Base-by-base conservation (phyloP, 64 coral and sea anemone genomes). In the Catalaphyllia jardinei region DNA sequence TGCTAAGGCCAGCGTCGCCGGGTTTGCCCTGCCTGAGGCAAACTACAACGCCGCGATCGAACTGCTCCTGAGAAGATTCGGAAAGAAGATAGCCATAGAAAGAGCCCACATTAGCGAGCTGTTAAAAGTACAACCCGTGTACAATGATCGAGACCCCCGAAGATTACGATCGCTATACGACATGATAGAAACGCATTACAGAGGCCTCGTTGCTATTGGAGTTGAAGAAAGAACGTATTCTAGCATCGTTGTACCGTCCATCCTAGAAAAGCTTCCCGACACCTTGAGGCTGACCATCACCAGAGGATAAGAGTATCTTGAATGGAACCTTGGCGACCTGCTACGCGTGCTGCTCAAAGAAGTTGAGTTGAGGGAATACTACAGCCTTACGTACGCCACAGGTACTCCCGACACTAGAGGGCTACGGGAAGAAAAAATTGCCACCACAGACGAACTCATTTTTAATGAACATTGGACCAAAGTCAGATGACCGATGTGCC, bases 291-390 rank as follows among this genome's bases (percentile, higher is more conserved):
- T 93, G 63, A 88, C 85, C 1, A 93, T 93, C 31, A 88, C 84
- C 20, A 52, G 91, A 72, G 91, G 91, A 15, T 24, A 62, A 42
- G 69, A 67, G 33, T 87, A 86, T 51, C 18, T 42, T 31, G 35
- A 74, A n/a, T 92, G 90, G 90, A 20, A 17, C 10, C 46, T 92
- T 30, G 82, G 74, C 22, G 90, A 92, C 52, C 29, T 92, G 31
- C 8, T 79, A 71, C 42, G 67, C 67, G 67, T 52, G 22, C 73
- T 92, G 51, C 52, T 69, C 17, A 73, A 22, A n/a, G 82, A 92
- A 65, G 59, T 92, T 22, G 90, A 92, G 60, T 82, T 92, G 55
- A 65, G 73, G 39, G 90, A 92, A 42, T 82, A 92, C 19, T 71
- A 92, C 13, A 27, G 35, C 67, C 12, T 71, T 13, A 52, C 8